Base-by-base conservation (phyloP, 2,113 vertebrate species). In the Elaphurus davidianus region DNA sequence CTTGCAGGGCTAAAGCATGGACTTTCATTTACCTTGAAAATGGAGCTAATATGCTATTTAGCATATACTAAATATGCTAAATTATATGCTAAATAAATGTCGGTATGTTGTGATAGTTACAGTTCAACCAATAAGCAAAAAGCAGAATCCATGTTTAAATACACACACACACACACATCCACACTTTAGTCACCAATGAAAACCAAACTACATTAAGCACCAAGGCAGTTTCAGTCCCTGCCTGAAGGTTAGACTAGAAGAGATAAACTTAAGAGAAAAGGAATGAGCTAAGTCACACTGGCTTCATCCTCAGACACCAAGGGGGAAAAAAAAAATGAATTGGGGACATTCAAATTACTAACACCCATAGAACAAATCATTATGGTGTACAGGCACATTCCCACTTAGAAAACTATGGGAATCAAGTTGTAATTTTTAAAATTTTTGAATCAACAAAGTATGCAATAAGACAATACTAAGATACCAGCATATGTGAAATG, bases 301-400 rank as follows among this genome's bases (percentile, higher is more conserved):
- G 52, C 83, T 95, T 97, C 43, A 79, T 98, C 45, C 59, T 93
- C 94, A 94, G 67, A 96, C 85, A 94, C 47, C 17, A 96, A n/a
- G 47, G 28, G 28, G 28, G 82, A 25, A 78, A 95, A 95, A 84
- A 81, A 91, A 91, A 88, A 94, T 85, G 28, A 95, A 90, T 17
- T 64, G 27, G 60, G n/a, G 45, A 81, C 7, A 94, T 62, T 96
- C 71, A 84, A 93, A 95, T 96, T 62, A 87, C 27, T 84, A 94
- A 93, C 14, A 64, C 7, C 27, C 43, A 45, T 54, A 76, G 33
- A 85, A 55, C 50, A 83, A 82, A 33, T 84, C 82, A 76, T 54
- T 59, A 54, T 17, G 5, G 2, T 82, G 1, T 87, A 86, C 1
- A 85, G 59, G 11, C 40, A 93, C 23, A 88, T 36, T 93, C 62